phyloP scores from a whole-genome alignment of 1,140 invertebrate genomes.

The Caenorhabditis tropicalis region DNA sequence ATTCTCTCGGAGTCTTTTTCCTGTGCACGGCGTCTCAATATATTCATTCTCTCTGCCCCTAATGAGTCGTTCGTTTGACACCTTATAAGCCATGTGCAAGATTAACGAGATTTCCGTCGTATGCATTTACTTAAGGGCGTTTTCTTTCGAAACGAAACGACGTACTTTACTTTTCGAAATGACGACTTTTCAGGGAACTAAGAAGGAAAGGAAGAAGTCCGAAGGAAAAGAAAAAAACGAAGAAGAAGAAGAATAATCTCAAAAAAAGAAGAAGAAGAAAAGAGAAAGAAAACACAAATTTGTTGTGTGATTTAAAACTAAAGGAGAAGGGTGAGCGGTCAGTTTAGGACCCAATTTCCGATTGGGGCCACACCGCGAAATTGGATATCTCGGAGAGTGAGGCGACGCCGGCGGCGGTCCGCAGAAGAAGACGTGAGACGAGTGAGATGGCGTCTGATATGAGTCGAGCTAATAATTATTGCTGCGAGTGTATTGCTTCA shows the following conservation, averaged over 20 bases:
- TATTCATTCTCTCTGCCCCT: neutral
- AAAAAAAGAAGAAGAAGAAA: no score
- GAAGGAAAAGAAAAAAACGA: neutral
- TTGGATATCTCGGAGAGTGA: conserved; percentile 39
- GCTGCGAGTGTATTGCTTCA: conserved; percentile 64
- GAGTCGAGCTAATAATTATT: conserved; percentile 57
- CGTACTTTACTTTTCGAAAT: conserved; percentile 27
- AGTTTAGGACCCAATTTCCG: conserved; percentile 37
- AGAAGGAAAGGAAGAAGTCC: neutral
- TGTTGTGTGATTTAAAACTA: conserved; percentile 16
- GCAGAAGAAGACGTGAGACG: conserved; percentile 38
- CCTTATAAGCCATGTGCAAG: conserved; percentile 36
- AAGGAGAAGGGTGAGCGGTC: neutral
- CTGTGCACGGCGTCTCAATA: neutral
- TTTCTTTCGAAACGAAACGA: neutral
- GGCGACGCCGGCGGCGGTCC: conserved; percentile 34
- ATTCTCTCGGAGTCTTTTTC: neutral
- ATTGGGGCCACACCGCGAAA: conserved; percentile 27
- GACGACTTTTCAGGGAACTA: neutral
- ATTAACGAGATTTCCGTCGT: conserved; percentile 25
- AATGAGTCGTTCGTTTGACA: conserved; percentile 42
- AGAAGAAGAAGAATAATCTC: neutral
- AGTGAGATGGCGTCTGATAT: conserved; percentile 49
- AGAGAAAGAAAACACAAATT: conserved; percentile 19
- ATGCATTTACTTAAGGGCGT: neutral